Evolutionary conservation across 2,113 vertebrate genomes (phyloP).

Genomic region (Channa argus): DNA sequence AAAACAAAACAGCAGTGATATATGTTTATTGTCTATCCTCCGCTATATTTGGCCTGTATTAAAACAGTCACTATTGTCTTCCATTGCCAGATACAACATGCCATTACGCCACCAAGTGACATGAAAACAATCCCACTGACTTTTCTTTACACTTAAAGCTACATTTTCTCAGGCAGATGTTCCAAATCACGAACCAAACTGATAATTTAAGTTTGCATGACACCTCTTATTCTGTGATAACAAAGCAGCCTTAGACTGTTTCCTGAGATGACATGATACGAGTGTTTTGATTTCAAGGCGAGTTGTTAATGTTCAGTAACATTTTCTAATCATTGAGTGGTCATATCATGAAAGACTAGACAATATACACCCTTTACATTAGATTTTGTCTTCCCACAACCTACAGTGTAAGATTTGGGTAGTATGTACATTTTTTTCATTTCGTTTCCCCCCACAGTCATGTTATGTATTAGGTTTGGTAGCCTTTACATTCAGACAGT

Average conservation of each 20-base stretch:
- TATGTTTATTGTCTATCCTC: not conserved
- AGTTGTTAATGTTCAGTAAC: conserved; percentile 9
- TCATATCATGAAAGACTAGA: not conserved
- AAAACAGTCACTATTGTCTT: not conserved
- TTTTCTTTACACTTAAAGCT: not conserved
- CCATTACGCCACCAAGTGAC: not conserved
- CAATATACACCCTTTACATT: not conserved
- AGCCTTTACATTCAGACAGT: not conserved
- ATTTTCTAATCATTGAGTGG: not conserved
- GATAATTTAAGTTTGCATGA: conserved; percentile 7
- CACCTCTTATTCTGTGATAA: conserved; percentile 14
- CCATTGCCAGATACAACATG: conserved; percentile 2
- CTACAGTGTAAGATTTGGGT: not conserved
- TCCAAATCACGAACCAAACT: conserved; percentile 16
- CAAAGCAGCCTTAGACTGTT: not conserved
- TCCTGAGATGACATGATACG: not conserved
- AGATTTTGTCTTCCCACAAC: not conserved
- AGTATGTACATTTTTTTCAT: not conserved
- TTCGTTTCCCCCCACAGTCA: not conserved
- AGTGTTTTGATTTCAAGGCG: conserved; percentile 15
- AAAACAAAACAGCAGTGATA: not conserved
- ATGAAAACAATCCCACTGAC: not conserved
- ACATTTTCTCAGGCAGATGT: conserved; percentile 3
- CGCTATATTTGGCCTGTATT: conserved; percentile 8
- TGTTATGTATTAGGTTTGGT: not conserved